Evolutionary conservation across 2,888 invertebrate species (phyloP).

Genomic region (Elysia crispata): DNA sequence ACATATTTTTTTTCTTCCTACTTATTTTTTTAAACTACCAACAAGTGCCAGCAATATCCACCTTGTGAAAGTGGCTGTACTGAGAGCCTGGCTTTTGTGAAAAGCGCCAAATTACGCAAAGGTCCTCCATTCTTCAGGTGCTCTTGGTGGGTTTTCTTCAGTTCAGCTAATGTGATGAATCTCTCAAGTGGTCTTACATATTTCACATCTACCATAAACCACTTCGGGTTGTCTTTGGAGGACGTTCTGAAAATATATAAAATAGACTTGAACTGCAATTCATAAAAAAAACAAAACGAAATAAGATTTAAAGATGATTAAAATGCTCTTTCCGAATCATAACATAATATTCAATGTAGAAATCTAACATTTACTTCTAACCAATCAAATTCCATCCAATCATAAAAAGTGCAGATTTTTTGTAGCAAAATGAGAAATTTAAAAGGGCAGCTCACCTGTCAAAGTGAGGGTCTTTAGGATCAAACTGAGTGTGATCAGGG

Average conservation of each 20-base stretch:
- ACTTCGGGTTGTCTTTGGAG: conserved; percentile 68
- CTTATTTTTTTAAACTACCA: neutral
- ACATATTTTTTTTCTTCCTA: too few species aligned
- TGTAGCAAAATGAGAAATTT: too few species aligned
- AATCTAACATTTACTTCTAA: too few species aligned
- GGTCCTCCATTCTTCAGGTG: conserved; percentile 73
- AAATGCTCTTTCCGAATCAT: too few species aligned
- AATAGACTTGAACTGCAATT: too few species aligned
- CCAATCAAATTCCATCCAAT: too few species aligned
- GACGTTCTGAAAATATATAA: conserved; percentile 57
- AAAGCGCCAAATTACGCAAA: conserved; percentile 70
- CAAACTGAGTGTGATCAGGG: conserved; percentile 77
- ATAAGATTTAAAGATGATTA: too few species aligned
- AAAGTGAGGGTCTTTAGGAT: conserved; percentile 73
- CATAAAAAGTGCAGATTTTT: too few species aligned
- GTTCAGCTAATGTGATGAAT: conserved; percentile 71
- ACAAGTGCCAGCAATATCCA: too few species aligned
- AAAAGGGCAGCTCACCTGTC: conserved; percentile 63
- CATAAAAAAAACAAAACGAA: too few species aligned
- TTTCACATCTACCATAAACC: conserved; percentile 77
- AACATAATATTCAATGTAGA: too few species aligned
- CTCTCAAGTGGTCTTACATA: conserved; percentile 71
- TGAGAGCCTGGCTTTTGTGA: conserved; percentile 74
- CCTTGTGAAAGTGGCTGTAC: conserved; percentile 75
- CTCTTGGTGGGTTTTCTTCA: conserved; percentile 70